A percentile compares a stretch with the other conserved stretches of the same genome.
phyloP scores from a whole-genome alignment of 2,797 vertebrate species.

The Cirrhinus molitorella region DNA sequence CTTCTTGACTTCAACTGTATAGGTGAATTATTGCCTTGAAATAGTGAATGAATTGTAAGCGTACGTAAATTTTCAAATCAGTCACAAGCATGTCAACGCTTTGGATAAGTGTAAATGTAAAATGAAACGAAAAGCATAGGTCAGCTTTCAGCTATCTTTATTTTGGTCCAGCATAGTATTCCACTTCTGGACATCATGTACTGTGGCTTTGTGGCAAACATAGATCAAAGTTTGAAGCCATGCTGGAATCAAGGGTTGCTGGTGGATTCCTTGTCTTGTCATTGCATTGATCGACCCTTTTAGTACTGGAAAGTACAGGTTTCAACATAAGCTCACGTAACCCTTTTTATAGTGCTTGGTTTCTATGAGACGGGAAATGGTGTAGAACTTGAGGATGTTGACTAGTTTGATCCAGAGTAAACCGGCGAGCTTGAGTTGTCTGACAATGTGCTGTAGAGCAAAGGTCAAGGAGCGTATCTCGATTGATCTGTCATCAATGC shows the following conservation, averaged over 20 bases:
- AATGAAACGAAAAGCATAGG: slow-evolving; percentile 29
- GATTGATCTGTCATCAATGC: not conserved
- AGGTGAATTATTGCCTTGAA: not conserved
- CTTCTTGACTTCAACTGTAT: too few relatives aligned
- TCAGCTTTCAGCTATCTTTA: slow-evolving; percentile 13
- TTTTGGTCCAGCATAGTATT: slow-evolving; percentile 4
- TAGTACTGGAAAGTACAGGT: not conserved
- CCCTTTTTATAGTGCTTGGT: not conserved
- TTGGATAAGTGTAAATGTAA: slow-evolving; percentile 2
- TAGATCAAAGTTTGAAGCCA: slow-evolving; percentile 55
- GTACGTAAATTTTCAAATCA: slow-evolving; percentile 14
- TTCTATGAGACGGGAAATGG: slow-evolving; percentile 27
- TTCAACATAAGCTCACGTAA: slow-evolving; percentile 29
- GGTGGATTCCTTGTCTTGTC: slow-evolving; percentile 44
- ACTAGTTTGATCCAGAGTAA: slow-evolving; percentile 7
- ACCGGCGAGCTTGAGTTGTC: not conserved
- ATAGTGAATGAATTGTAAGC: not conserved
- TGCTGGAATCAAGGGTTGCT: slow-evolving; percentile 44
- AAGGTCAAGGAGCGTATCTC: not conserved
- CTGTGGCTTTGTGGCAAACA: slow-evolving; percentile 39
- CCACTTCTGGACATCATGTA: slow-evolving; percentile 14
- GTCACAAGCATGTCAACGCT: not conserved
- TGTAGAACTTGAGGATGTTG: slow-evolving; percentile 2
- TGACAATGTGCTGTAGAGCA: not conserved
- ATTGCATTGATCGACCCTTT: slow-evolving; percentile 45